Evolutionary conservation across 2,113 vertebrate genomes (phyloP).

Genomic region (Patagioenas fasciata): DNA sequence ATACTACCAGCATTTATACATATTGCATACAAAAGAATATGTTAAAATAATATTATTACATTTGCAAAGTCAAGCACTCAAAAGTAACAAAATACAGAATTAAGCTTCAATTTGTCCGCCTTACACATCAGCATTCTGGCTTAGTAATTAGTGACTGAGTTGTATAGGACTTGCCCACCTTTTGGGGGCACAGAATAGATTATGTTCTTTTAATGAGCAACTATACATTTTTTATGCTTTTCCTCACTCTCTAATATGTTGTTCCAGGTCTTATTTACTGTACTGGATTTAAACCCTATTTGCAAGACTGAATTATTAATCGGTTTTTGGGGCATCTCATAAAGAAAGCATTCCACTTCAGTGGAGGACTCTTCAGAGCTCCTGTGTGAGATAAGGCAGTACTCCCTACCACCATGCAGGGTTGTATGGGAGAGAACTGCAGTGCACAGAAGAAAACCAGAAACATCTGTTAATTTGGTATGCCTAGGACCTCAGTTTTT

Average conservation of each 20-base stretch:
- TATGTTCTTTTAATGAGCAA: not conserved
- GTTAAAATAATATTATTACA: not conserved
- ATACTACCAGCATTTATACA: not conserved
- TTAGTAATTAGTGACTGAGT: not conserved
- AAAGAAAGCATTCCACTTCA: not conserved
- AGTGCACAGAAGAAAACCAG: not conserved
- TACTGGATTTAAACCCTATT: not conserved
- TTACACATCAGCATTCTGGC: not conserved
- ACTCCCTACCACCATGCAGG: fast-evolving
- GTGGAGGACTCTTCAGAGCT: not conserved
- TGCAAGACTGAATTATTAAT: not conserved
- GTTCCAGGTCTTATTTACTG: not conserved
- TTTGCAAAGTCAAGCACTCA: not conserved
- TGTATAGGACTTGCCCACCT: not conserved
- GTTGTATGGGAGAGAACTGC: not conserved
- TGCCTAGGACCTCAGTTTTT: not conserved
- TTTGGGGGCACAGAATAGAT: not conserved
- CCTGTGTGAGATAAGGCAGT: not conserved
- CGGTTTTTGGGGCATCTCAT: not conserved
- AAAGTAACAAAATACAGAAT: not conserved
- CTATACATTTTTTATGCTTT: not conserved
- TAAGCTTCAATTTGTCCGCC: not conserved
- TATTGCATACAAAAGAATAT: not conserved
- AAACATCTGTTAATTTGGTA: not conserved
- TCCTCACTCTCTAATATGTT: not conserved